Base-by-base conservation (phyloP, 2,797 vertebrate genomes). In the Falco novaeseelandiae region DNA sequence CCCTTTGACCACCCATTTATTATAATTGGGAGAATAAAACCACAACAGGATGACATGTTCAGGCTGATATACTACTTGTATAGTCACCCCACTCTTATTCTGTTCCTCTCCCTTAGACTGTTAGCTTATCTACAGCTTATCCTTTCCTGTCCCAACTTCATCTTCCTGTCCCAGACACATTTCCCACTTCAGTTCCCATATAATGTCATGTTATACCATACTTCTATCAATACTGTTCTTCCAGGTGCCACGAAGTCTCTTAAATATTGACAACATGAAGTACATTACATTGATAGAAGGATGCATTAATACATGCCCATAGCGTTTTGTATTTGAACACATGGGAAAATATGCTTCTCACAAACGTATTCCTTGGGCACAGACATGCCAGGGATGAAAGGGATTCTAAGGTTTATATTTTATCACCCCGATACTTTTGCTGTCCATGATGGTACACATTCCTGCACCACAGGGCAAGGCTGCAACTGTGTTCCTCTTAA, bases 381-480 rank as follows among this genome's bases (percentile, higher is more conserved):
- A 63, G 22, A 62, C 16, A 29, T 49, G 8, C 8, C 38, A 94
- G 13, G 14, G 73, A 62, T 19, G 32, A 40, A 71, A 86, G 49
- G 32, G 69, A 81, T 88, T 78, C 25, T 57, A 34, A 70, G 26
- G 27, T 63, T 51, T 67, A 0, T 51, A 57, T 30, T 85, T 54
- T 32, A 23, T 4, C 12, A n/a, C 2, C 3, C 5, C 0, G 1
- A 6, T 55, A 26, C 17, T 69, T 69, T 29, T 59, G 18, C 14
- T 69, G 9, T 22, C 49, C 38, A 9, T 0, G 2, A 34, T 27
- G 17, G 9, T 14, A 34, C 8, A 21, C 16, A n/a, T 66, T 66
- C 8, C 62, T 66, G 72, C 26, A 61, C 19, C 34, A 54, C 14
- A 84, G 46, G 23, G 20, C 32, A 54, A 36, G 65, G 38, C 36